Conservation (phyloP, 2,113 vertebrate genomes). For the Lathamus discolor region DNA sequence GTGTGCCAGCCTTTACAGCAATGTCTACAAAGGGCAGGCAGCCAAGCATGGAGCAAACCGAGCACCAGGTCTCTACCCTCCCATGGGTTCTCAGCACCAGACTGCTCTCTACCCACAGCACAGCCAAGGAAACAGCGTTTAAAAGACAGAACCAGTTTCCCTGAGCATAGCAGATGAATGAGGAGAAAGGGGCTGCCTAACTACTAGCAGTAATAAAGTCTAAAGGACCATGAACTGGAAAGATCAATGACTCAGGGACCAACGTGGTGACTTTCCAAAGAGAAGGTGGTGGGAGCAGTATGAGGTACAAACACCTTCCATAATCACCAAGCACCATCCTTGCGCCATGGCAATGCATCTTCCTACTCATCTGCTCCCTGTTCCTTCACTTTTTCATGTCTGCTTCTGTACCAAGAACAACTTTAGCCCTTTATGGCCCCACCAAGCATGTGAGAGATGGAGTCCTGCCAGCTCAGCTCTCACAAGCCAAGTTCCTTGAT, state of each 20-base stretch:
- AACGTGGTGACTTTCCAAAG: background rate
- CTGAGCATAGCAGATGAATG: background rate
- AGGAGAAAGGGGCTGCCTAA: background rate
- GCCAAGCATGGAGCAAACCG: background rate
- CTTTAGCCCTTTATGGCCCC: background rate
- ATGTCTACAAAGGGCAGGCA: background rate
- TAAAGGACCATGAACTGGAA: background rate
- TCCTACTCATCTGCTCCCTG: background rate
- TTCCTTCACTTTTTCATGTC: background rate
- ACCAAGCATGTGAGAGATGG: background rate
- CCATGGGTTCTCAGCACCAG: background rate
- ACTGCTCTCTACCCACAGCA: background rate
- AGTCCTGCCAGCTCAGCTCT: background rate
- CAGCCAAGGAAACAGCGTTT: background rate
- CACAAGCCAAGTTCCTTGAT: background rate
- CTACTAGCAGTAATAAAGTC: background rate
- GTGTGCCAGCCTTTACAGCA: background rate
- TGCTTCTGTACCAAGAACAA: background rate
- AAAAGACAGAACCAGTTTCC: background rate
- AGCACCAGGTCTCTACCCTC: background rate
- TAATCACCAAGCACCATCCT: background rate
- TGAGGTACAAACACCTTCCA: background rate
- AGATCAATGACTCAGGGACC: background rate
- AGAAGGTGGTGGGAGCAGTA: background rate
- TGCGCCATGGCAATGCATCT: background rate